Evolutionary conservation across 2,113 vertebrate species (phyloP).

Genomic region (Brachypteracias leptosomus): DNA sequence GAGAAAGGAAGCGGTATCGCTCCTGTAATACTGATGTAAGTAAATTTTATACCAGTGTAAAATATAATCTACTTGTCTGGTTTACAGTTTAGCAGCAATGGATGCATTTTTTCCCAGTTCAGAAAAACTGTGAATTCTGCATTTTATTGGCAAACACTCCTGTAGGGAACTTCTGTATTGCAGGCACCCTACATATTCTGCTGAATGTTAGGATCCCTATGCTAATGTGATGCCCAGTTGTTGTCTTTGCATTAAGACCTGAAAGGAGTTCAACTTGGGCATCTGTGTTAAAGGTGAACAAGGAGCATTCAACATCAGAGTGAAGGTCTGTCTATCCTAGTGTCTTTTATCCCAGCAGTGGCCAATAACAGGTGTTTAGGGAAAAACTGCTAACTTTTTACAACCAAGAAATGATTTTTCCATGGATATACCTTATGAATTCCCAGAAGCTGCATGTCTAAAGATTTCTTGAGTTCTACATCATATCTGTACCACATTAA

Average conservation of each 20-base stretch:
- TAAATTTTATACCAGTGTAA: conserved; percentile 58
- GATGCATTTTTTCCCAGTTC: background rate
- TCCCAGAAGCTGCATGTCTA: background rate
- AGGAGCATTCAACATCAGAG: background rate
- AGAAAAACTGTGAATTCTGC: background rate
- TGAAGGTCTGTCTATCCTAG: background rate
- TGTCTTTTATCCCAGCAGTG: background rate
- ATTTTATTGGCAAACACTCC: background rate
- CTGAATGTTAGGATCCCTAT: background rate
- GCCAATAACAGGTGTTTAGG: background rate
- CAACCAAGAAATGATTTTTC: background rate
- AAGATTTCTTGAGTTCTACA: background rate
- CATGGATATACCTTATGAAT: background rate
- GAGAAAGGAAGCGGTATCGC: conserved; percentile 94
- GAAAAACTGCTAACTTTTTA: background rate
- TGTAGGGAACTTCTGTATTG: background rate
- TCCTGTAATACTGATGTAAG: conserved; percentile 98
- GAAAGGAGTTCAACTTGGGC: background rate
- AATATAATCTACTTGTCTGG: background rate
- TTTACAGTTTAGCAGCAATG: background rate
- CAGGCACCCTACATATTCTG: background rate
- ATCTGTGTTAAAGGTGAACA: background rate
- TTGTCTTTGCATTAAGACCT: background rate
- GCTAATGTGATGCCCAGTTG: background rate
- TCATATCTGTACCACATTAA: fast-evolving